phyloP scores from a whole-genome alignment of 2,888 invertebrate genomes.

The Stenodera caucasica region DNA sequence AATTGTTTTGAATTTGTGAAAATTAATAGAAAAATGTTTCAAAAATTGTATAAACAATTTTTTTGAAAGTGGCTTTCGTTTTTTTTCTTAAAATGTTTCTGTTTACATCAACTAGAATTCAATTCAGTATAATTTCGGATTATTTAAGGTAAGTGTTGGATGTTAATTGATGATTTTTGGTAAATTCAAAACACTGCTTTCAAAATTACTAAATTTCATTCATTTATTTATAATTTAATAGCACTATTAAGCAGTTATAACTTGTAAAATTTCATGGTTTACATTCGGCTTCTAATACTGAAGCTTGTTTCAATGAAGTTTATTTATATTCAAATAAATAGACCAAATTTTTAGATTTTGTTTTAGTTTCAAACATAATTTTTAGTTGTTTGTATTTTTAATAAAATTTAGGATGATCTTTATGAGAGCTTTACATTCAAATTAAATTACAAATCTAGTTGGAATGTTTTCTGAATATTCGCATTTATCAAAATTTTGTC shows the following conservation, averaged over 20 bases:
- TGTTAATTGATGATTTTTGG: neutral
- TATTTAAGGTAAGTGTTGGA: constrained; percentile 58
- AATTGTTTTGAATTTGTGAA: constrained; percentile 49
- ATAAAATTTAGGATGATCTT: neutral
- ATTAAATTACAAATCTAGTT: no score
- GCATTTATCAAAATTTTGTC: neutral
- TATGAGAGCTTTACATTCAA: no score
- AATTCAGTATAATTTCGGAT: constrained; percentile 66
- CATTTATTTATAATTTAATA: neutral
- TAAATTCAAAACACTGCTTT: neutral
- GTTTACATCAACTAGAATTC: constrained; percentile 76
- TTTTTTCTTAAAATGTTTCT: constrained; percentile 63
- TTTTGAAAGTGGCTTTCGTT: constrained; percentile 51
- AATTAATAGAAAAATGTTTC: constrained; percentile 54
- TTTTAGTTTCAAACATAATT: neutral
- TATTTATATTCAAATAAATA: neutral
- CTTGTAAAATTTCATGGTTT: neutral
- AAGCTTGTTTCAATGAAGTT: neutral
- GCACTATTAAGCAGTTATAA: neutral
- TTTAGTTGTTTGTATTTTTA: no score
- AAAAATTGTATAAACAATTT: constrained; percentile 51
- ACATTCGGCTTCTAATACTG: neutral
- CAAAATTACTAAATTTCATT: neutral
- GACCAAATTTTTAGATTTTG: neutral
- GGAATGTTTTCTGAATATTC: no score